Conservation (phyloP, 2,888 invertebrate genomes). For the Hirtodrosophila histrioides region DNA sequence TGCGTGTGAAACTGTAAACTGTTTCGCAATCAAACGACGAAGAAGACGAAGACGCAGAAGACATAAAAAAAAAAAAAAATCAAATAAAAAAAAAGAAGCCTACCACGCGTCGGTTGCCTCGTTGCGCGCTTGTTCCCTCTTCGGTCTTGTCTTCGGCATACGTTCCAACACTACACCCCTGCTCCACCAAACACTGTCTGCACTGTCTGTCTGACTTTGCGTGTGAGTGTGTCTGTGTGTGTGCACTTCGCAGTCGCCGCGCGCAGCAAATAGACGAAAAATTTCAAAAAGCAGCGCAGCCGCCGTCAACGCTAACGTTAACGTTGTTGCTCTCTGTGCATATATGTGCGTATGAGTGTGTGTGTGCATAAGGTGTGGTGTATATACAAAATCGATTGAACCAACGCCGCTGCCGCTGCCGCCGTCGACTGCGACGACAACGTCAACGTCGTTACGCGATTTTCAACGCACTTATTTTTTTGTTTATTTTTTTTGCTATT, state of each 20-base stretch:
- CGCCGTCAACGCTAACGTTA: slow-evolving; percentile 23
- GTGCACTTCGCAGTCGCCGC: slow-evolving; percentile 13
- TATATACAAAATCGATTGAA: slow-evolving; percentile 73
- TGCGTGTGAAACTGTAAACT: slow-evolving; percentile 43
- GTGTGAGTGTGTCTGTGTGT: background rate
- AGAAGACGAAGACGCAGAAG: slow-evolving; percentile 9
- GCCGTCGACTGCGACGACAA: slow-evolving; percentile 9
- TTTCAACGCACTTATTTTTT: background rate
- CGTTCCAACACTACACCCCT: too few relatives aligned
- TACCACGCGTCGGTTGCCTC: slow-evolving; percentile 30
- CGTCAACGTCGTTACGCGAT: slow-evolving; percentile 38
- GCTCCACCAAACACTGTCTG: slow-evolving; percentile 2
- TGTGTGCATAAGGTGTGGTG: slow-evolving; percentile 67
- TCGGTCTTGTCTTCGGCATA: slow-evolving; percentile 5
- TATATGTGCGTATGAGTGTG: slow-evolving; percentile 16
- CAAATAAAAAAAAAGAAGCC: slow-evolving; percentile 22
- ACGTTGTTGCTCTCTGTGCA: slow-evolving; percentile 28
- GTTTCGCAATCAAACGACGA: slow-evolving; percentile 44
- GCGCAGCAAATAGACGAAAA: slow-evolving; percentile 44
- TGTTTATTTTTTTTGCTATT: slow-evolving; percentile 23
- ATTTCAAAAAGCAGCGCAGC: slow-evolving; percentile 42
- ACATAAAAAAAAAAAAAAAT: slow-evolving; percentile 11
- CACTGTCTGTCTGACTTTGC: slow-evolving; percentile 12
- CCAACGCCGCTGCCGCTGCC: slow-evolving; percentile 20
- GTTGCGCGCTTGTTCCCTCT: slow-evolving; percentile 12